Evolutionary conservation across 30 jellyfish, hydroid and myxozoan genomes (phyloP), one percentile per base, ranked within the genome.

Genomic region (Chrysaora quinquecirrha): DNA sequence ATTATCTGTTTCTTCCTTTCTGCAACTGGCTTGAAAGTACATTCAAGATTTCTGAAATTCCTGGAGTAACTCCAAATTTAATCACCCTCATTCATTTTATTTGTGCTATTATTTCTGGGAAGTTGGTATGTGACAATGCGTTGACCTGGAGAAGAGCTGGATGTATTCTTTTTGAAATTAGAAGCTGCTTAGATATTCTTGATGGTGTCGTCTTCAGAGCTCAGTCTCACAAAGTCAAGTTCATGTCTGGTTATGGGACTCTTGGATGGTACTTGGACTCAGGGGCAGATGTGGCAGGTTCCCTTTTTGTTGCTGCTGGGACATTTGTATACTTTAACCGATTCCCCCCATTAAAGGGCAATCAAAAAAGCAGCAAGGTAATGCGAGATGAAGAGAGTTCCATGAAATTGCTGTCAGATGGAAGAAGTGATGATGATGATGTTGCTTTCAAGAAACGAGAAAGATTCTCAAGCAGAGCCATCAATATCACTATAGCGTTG

Each of bases 191-290:
- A 69, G 98, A 91, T 74, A 84, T 82, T 25, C 31, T 91, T 7
- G 98, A 91, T 73, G 98, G 98, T 7, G 98, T 91, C 30, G 96
- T 91, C 21, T 91, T 34, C 69, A 60, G 98, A 47, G 89, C 98
- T 14, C 96, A 91, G 75, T 61, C 93, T 19, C 86, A 78, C 28
- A 32, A 31, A 0, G 31, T 29, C n/a, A 81, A 48, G 29, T 91
- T 84, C 61, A 24, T 65, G 50, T 91, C 98, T n/a, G 96, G 96
- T 58, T 88, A 84, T 56, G 98, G 98, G 19, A 91, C 98, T 7
- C 73, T 75, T 46, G 98, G 98, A 14, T 91, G 91, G 89, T 64
- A 86, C 28, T 68, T 91, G 65, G 98, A 91, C 64, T 96, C 96
- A 2, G 87, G 90, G 19, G 98, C 98, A 7, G 98, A 91, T 74